phyloP scores from a whole-genome alignment of 2,113 vertebrate genomes.

The Cavia aperea region DNA sequence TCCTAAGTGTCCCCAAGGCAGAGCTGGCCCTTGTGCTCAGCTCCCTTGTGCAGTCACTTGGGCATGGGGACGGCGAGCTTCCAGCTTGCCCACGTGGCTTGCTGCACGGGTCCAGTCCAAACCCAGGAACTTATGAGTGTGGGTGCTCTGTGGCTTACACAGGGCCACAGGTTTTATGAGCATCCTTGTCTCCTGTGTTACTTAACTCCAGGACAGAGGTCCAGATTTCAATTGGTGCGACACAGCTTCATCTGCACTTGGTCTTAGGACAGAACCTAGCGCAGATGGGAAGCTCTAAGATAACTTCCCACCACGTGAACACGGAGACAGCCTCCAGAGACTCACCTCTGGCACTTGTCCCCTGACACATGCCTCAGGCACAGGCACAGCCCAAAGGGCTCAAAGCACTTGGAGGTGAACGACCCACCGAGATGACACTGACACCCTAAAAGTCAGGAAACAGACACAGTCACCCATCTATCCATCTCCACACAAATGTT shows the following conservation, averaged over 20 bases:
- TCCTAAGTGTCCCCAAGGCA: neutral
- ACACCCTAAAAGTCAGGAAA: conserved; percentile 79
- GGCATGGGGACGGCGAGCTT: neutral
- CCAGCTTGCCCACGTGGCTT: neutral
- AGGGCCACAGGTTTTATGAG: neutral
- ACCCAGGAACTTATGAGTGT: neutral
- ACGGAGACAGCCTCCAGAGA: neutral
- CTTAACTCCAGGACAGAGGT: neutral
- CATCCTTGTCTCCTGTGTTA: neutral
- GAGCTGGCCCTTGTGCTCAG: neutral
- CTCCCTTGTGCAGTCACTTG: neutral
- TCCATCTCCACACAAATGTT: neutral
- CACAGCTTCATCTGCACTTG: neutral
- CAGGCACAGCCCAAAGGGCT: conserved; percentile 77
- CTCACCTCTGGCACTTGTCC: conserved; percentile 84
- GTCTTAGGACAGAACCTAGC: neutral
- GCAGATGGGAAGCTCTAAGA: neutral
- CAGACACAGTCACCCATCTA: neutral
- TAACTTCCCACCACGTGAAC: fast-evolving
- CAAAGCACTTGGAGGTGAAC: conserved; percentile 73
- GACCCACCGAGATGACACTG: conserved; percentile 88
- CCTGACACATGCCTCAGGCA: conserved; percentile 84
- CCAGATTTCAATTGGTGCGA: neutral
- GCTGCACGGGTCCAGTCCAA: neutral
- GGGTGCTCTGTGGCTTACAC: neutral